These are phyloP conservation scores for Pelvicachromis taeniatus DNA, from an alignment of 2,113 vertebrate genomes.

Conservation along the genomic window DNA sequence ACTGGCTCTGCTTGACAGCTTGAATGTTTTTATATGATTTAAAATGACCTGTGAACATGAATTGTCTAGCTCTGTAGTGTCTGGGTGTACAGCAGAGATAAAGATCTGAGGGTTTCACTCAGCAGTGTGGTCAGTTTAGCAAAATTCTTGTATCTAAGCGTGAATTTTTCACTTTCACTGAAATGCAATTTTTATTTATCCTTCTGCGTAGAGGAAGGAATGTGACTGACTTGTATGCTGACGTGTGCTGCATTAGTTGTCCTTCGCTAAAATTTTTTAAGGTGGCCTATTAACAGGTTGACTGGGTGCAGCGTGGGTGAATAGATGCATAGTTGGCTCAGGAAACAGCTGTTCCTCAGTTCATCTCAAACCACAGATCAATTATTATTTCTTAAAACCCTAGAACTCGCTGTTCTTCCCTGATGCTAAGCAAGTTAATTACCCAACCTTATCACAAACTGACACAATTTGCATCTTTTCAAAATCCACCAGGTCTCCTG, in stretches of 20 bases:
- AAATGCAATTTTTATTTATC: neutral
- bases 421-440: neutral
- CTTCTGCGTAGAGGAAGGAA: neutral
- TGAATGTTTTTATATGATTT: neutral
- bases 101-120: neutral
- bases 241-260: neutral
- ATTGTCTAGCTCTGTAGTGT: neutral
- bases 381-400: accelerated
- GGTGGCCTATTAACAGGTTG: neutral
- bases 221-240: neutral
- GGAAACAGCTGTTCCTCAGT: neutral
- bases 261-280: neutral
- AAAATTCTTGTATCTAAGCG: neutral
- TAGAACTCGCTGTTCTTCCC: neutral
- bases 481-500: neutral
- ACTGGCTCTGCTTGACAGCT: neutral
- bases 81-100: neutral
- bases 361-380: neutral
- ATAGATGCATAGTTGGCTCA: neutral
- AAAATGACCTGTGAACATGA: neutral
- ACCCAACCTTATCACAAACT: neutral
- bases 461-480: neutral
- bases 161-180: neutral
- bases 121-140: neutral
- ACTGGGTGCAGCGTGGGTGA: neutral